phyloP scores from a whole-genome alignment of 1,140 invertebrate genomes.

The Asbolus verrucosus region DNA sequence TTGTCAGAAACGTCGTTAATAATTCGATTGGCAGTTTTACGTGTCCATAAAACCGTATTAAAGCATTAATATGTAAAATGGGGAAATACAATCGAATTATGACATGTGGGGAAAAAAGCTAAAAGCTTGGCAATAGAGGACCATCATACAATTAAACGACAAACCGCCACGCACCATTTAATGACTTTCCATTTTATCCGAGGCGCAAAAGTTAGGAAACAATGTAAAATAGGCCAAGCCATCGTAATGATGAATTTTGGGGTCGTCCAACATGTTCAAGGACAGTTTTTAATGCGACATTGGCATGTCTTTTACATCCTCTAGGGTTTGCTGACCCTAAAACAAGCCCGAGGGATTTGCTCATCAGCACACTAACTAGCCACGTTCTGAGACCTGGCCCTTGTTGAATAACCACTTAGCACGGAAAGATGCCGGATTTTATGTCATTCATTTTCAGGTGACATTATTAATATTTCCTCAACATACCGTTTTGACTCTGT shows the following conservation, averaged over 20 bases:
- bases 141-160: conserved; percentile 18
- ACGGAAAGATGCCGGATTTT: too few relatives aligned
- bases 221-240: conserved; percentile 4
- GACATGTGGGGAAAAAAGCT: conserved; percentile 15
- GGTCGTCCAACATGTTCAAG: background rate
- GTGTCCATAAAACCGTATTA: too few relatives aligned
- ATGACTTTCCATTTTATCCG: background rate
- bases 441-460: too few relatives aligned
- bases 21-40: conserved; percentile 31
- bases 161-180: conserved; percentile 21
- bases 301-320: too few relatives aligned
- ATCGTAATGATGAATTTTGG: conserved; percentile 23
- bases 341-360: too few relatives aligned
- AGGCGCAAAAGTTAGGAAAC: conserved; percentile 4
- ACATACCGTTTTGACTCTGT: too few relatives aligned
- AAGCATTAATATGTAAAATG: conserved; percentile 38
- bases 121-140: conserved; percentile 15
- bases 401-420: too few relatives aligned
- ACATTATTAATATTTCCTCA: too few relatives aligned
- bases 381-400: too few relatives aligned
- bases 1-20: conserved; percentile 7
- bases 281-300: too few relatives aligned
- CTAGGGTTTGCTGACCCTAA: too few relatives aligned
- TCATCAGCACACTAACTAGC: too few relatives aligned
- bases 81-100: conserved; percentile 24